A percentile compares a stretch with the other conserved stretches of the same genome.
phyloP scores from a whole-genome alignment of 1,140 invertebrate species.

The Pteromalus puparum region DNA sequence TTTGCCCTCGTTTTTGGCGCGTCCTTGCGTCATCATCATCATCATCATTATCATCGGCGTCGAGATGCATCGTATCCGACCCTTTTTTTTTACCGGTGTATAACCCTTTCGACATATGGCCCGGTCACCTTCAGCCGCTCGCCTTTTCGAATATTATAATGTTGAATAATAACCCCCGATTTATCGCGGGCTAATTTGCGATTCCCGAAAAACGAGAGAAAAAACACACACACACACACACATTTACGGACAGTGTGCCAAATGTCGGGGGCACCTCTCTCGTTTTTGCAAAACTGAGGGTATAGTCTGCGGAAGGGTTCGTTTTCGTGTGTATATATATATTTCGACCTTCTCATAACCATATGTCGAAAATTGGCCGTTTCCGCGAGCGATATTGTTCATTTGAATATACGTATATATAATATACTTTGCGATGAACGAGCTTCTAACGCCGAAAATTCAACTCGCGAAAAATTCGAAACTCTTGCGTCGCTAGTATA shows the following conservation, averaged over 20 bases:
- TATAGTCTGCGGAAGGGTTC: too few species aligned
- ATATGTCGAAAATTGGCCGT: constrained; percentile 1
- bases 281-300: not conserved
- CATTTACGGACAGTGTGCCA: not conserved
- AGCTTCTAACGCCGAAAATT: not conserved
- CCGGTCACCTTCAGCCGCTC: not conserved
- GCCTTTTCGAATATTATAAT: not conserved
- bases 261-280: not conserved
- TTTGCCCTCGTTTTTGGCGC: not conserved
- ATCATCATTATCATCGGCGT: not conserved
- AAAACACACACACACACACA: not conserved
- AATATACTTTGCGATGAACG: not conserved
- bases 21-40: not conserved
- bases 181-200: not conserved
- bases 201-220: not conserved
- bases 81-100: not conserved
- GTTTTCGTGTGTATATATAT: not conserved
- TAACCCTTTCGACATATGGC: constrained; percentile 3
- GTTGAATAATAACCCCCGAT: not conserved
- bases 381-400: not conserved
- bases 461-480: not conserved
- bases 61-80: not conserved
- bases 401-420: not conserved
- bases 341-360: not conserved
- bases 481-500: too few species aligned